These are phyloP conservation scores for Clamator glandarius DNA, from an alignment of 2,797 vertebrate genomes.

Conservation along the genomic window DNA sequence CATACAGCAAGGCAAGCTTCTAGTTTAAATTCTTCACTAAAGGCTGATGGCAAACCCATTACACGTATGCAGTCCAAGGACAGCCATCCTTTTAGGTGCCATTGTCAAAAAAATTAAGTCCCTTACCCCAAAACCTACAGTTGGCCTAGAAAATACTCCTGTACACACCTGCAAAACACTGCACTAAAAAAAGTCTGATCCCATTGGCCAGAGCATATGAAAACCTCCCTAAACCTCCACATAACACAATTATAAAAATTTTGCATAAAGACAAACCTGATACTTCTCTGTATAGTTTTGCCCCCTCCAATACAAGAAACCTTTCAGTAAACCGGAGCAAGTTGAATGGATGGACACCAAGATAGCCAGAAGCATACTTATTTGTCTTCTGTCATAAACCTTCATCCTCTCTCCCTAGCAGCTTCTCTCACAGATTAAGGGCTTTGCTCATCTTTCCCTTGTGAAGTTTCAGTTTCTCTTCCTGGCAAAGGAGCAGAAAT, in stretches of 20 bases:
- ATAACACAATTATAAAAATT: neutral
- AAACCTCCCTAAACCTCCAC: neutral
- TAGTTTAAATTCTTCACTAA: neutral
- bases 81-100: neutral
- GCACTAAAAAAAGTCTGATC: neutral
- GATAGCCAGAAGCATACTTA: neutral
- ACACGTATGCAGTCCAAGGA: neutral
- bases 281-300: neutral
- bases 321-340: neutral
- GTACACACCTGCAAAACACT: neutral
- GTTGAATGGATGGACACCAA: neutral
- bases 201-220: neutral
- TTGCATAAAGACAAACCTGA: neutral
- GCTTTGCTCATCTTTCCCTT: neutral
- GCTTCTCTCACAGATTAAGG: too few relatives aligned
- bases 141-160: neutral
- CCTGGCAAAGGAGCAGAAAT: neutral
- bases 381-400: neutral
- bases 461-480: neutral
- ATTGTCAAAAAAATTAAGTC: neutral
- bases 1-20: neutral
- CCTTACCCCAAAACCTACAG: neutral
- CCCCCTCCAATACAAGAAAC: neutral
- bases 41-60: neutral
- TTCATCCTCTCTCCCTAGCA: neutral